Conservation (phyloP, 2,797 vertebrate genomes). For the Sebastes hubbsi region DNA sequence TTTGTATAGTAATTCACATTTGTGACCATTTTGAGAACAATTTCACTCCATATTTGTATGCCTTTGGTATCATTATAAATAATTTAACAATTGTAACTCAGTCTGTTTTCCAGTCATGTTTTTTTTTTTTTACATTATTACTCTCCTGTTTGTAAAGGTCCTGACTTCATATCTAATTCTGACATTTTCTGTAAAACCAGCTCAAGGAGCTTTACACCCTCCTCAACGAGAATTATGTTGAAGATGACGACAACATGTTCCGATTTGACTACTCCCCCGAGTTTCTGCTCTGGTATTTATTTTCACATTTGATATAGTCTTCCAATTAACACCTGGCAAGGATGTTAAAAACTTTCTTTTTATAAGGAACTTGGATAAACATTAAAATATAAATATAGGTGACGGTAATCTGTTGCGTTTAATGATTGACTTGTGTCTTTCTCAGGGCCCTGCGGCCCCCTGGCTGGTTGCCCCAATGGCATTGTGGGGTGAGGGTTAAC, state of each 20-base stretch:
- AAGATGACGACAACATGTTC: constrained; percentile 99
- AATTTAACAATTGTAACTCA: not conserved
- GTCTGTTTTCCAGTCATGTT: not conserved
- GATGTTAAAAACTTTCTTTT: not conserved
- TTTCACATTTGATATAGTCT: not conserved
- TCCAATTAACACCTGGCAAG: not conserved
- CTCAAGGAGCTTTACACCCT: constrained; percentile 98
- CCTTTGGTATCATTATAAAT: not conserved
- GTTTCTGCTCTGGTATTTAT: constrained; percentile 94
- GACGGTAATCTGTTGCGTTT: not conserved
- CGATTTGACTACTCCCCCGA: constrained; percentile 98
- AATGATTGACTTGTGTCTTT: not conserved
- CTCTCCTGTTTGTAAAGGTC: not conserved
- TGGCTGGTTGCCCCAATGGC: constrained; percentile 98
- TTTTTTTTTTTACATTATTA: no score
- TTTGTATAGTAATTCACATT: no score
- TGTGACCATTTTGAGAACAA: no score
- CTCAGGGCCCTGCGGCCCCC: constrained; percentile 95
- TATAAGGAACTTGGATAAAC: not conserved
- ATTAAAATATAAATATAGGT: not conserved
- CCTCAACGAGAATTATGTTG: constrained; percentile 98
- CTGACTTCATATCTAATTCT: not conserved
- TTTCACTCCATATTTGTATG: not conserved
- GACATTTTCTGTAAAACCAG: constrained; percentile 67
- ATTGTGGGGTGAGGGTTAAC: constrained; percentile 96